Evolutionary conservation across 2,888 invertebrate genomes (phyloP).

Genomic region (Stenolophus ochropezus): DNA sequence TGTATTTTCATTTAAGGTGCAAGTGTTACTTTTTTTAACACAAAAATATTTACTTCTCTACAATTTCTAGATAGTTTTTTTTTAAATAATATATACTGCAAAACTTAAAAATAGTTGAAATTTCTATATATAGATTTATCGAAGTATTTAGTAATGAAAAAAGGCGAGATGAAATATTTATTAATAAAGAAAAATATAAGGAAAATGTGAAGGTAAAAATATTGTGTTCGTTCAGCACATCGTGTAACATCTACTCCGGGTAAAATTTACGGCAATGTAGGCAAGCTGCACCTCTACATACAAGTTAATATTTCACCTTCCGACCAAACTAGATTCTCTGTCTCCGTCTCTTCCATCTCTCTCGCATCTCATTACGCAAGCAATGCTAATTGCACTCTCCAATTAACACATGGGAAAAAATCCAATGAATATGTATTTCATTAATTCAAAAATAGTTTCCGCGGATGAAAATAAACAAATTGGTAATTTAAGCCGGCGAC

Average conservation of each 20-base stretch:
- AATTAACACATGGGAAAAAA: neutral
- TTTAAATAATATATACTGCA: too few species aligned
- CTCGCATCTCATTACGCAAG: neutral
- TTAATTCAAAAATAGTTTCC: neutral
- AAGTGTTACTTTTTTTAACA: too few species aligned
- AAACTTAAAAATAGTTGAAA: too few species aligned
- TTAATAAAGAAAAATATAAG: neutral
- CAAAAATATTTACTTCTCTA: too few species aligned
- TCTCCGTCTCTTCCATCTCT: neutral
- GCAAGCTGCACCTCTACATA: slow-evolving; percentile 18
- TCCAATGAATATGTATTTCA: neutral
- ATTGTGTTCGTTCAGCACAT: neutral
- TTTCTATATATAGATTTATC: too few species aligned
- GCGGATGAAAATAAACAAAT: neutral
- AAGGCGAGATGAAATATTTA: neutral
- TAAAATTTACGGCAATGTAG: slow-evolving; percentile 42
- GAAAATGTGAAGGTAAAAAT: neutral
- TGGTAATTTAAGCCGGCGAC: neutral
- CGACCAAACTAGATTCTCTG: neutral
- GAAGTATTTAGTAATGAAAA: too few species aligned
- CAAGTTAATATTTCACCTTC: slow-evolving; percentile 51
- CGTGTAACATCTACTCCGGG: slow-evolving; percentile 42
- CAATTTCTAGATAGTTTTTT: too few species aligned
- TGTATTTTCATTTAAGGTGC: too few species aligned
- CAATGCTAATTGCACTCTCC: neutral